These are phyloP conservation scores for Druceiella hillmani DNA, from an alignment of 2,888 invertebrate species.

Conservation along the genomic window DNA sequence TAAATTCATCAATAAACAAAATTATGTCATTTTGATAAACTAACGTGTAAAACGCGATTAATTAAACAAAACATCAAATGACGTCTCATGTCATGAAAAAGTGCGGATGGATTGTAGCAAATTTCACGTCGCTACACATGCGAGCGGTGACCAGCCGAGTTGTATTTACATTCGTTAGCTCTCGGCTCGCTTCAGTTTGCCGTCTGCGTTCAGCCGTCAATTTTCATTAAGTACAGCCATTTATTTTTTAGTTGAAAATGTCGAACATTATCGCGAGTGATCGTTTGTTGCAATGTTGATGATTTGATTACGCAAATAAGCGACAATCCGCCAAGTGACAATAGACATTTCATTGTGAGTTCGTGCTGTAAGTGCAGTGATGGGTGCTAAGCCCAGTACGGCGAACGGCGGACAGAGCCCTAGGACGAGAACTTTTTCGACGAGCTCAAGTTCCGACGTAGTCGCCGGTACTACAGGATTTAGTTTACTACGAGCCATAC, in stretches of 20 bases:
- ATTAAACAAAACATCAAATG: too few species aligned
- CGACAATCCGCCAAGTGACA: not conserved
- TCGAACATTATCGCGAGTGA: constrained; percentile 42
- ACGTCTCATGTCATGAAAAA: too few species aligned
- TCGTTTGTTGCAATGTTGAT: constrained; percentile 42
- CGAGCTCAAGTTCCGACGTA: constrained; percentile 63
- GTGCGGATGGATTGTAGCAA: too few species aligned
- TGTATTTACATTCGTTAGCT: not conserved
- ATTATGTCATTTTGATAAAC: too few species aligned
- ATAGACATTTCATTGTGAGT: too few species aligned
- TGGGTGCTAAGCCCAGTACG: constrained; percentile 85
- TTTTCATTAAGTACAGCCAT: constrained; percentile 16
- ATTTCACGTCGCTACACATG: too few species aligned
- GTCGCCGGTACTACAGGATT: constrained; percentile 58
- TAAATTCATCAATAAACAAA: too few species aligned
- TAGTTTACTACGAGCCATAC: constrained; percentile 64
- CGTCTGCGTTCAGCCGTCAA: not conserved
- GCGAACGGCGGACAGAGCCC: constrained; percentile 72
- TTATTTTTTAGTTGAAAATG: constrained; percentile 44
- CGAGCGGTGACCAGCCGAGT: not conserved
- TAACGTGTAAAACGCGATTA: too few species aligned
- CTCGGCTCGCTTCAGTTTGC: too few species aligned
- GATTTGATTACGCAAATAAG: constrained; percentile 26
- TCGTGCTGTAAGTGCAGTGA: constrained; percentile 47
- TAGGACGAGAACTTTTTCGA: constrained; percentile 70